phyloP scores from a whole-genome alignment of 1,140 invertebrate species.

The Carposina sasakii region DNA sequence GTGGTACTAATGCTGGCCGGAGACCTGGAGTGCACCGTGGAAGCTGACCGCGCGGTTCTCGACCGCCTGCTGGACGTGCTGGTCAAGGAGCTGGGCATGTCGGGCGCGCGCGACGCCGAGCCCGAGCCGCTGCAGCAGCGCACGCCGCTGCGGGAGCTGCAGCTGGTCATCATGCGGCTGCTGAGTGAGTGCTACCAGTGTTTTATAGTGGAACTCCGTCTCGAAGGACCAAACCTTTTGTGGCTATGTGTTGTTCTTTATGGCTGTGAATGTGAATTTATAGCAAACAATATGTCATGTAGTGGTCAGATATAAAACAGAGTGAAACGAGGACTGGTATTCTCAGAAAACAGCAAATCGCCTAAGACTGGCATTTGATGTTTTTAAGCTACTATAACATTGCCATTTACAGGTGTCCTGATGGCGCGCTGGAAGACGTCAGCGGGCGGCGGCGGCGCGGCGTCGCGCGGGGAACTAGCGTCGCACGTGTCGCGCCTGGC shows the following conservation, averaged over 20 bases:
- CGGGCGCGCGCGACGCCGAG: constrained; percentile 41
- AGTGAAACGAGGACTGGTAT: too few relatives aligned
- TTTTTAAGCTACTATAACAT: too few relatives aligned
- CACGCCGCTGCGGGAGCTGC: constrained; percentile 48
- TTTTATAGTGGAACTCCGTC: too few relatives aligned
- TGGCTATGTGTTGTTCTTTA: too few relatives aligned
- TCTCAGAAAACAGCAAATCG: too few relatives aligned
- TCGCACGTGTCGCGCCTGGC: constrained; percentile 86
- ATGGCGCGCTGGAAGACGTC: constrained; percentile 84
- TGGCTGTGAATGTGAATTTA: too few relatives aligned
- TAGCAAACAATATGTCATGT: too few relatives aligned
- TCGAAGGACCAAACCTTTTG: too few relatives aligned
- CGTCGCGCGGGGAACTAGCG: too few relatives aligned
- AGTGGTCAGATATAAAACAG: too few relatives aligned
- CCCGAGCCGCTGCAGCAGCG: constrained; percentile 43
- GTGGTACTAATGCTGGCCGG: constrained; percentile 92
- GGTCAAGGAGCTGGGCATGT: constrained; percentile 85
- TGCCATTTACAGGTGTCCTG: constrained; percentile 80
- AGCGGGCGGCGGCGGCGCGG: constrained; percentile 45
- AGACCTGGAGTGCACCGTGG: constrained; percentile 89
- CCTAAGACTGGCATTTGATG: too few relatives aligned
- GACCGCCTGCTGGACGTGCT: constrained; percentile 83
- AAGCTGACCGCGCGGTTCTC: constrained; percentile 84
- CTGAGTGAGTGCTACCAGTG: constrained; percentile 48
- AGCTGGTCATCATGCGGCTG: constrained; percentile 57